phyloP scores from a whole-genome alignment of 1,140 invertebrate genomes.

The Dendroctonus valens region DNA sequence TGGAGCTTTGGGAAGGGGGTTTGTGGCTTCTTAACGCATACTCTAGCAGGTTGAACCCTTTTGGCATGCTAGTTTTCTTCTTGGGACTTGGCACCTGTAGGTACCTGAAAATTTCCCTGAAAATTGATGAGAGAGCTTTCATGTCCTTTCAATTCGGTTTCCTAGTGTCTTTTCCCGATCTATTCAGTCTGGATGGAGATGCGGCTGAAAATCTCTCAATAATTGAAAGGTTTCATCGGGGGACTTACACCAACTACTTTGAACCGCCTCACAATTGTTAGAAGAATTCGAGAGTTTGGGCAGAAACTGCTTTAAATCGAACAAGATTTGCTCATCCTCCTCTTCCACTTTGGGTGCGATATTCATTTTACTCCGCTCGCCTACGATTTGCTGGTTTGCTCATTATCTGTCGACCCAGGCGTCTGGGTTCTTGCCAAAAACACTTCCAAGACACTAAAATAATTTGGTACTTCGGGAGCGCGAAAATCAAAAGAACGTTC shows the following conservation, averaged over 20 bases:
- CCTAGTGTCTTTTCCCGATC: constrained; percentile 15
- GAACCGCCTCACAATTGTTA: too few relatives aligned
- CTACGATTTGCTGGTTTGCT: too few relatives aligned
- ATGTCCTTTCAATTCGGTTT: background rate
- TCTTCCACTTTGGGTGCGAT: background rate
- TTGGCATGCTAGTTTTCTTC: too few relatives aligned
- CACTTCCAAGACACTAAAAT: constrained; percentile 14
- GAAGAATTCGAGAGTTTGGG: background rate
- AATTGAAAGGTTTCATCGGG: background rate
- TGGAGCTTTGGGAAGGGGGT: background rate
- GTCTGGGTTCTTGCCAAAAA: background rate
- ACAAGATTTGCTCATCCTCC: constrained; percentile 4
- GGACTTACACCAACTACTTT: too few relatives aligned
- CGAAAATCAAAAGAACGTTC: constrained; percentile 1
- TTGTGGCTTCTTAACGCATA: constrained; percentile 3
- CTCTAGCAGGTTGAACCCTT: constrained; percentile 6
- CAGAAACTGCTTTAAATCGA: constrained; percentile 7
- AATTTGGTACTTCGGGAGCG: constrained; percentile 14
- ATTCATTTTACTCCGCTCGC: too few relatives aligned
- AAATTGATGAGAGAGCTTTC: constrained; percentile 9
- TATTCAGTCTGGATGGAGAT: constrained; percentile 4
- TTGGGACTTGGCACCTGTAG: too few relatives aligned
- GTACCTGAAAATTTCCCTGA: constrained; percentile 24
- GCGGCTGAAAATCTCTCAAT: constrained; percentile 8
- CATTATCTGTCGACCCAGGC: too few relatives aligned